These are phyloP conservation scores for Cebidichthys violaceus DNA, from an alignment of 2,113 vertebrate genomes.

Conservation along the genomic window DNA sequence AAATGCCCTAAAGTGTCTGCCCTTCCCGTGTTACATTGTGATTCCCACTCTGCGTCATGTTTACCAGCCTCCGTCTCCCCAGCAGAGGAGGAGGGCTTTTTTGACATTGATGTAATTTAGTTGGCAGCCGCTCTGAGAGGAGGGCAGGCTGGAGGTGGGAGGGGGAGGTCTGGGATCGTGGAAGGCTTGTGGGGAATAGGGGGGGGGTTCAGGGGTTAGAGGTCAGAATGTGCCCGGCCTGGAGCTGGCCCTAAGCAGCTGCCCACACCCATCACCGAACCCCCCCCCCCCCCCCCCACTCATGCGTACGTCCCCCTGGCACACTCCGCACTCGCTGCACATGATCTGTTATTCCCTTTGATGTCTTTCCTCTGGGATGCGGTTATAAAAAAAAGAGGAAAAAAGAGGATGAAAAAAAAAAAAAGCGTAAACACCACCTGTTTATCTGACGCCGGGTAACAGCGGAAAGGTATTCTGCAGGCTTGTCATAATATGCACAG, in stretches of 20 bases:
- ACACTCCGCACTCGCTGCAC: slow-evolving; percentile 69
- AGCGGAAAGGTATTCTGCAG: slow-evolving; percentile 63
- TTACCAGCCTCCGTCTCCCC: slow-evolving; percentile 42
- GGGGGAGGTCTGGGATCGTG: slow-evolving; percentile 13
- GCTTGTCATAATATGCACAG: slow-evolving; percentile 69
- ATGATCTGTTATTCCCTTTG: slow-evolving; percentile 83
- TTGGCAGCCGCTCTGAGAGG: slow-evolving; percentile 72
- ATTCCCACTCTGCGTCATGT: slow-evolving; percentile 45
- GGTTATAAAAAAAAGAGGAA: slow-evolving; percentile 43
- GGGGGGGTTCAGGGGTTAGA: slow-evolving; percentile 57
- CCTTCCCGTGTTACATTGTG: slow-evolving; percentile 24
- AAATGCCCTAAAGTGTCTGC: neutral
- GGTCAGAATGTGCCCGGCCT: slow-evolving; percentile 74
- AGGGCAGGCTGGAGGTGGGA: slow-evolving; percentile 45
- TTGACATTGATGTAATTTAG: slow-evolving; percentile 77
- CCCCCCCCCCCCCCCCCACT: slow-evolving; percentile 9
- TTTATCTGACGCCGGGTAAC: slow-evolving; percentile 70
- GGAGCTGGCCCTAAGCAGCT: slow-evolving; percentile 68
- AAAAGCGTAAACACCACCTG: slow-evolving; percentile 81
- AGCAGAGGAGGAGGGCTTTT: slow-evolving; percentile 42
- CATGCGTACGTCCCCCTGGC: slow-evolving; percentile 64
- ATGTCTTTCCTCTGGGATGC: slow-evolving; percentile 75
- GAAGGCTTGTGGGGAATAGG: slow-evolving; percentile 43
- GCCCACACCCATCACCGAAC: slow-evolving; percentile 7
- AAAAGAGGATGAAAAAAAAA: slow-evolving; percentile 47